These are phyloP conservation scores for Sebastes cheni DNA, from an alignment of 2,797 vertebrate genomes.

Conservation along the genomic window DNA sequence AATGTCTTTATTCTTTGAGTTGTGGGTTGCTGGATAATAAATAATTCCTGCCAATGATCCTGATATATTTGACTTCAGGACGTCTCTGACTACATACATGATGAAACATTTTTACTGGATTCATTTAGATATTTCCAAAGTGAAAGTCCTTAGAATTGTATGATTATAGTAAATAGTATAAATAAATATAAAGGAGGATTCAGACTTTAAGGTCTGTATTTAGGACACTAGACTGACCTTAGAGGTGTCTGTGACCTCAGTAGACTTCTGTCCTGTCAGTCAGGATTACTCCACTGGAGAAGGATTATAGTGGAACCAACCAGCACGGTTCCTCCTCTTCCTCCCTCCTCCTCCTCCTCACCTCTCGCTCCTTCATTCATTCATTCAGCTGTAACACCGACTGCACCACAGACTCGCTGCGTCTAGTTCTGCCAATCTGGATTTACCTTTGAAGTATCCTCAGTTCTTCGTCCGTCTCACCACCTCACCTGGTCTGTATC, in stretches of 20 bases:
- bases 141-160: too few species aligned
- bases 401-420: neutral
- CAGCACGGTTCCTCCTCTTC: neutral
- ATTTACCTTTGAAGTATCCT: neutral
- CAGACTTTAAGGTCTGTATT: neutral
- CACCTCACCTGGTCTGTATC: too few species aligned
- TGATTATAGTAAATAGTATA: too few species aligned
- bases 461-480: neutral
- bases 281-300: slow-evolving; percentile 21
- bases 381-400: neutral
- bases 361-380: slow-evolving; percentile 1
- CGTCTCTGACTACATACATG: too few species aligned
- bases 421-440: neutral
- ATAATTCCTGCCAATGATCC: too few species aligned
- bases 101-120: too few species aligned
- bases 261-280: slow-evolving; percentile 6
- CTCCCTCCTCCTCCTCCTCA: slow-evolving; percentile 6
- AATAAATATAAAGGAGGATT: too few species aligned
- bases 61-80: too few species aligned
- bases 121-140: too few species aligned
- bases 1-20: too few species aligned
- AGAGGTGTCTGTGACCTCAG: neutral
- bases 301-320: slow-evolving; percentile 51
- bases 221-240: neutral
- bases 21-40: too few species aligned